These are phyloP conservation scores for Arothron firmamentum DNA, from an alignment of 2,113 vertebrate species.

Conservation along the genomic window DNA sequence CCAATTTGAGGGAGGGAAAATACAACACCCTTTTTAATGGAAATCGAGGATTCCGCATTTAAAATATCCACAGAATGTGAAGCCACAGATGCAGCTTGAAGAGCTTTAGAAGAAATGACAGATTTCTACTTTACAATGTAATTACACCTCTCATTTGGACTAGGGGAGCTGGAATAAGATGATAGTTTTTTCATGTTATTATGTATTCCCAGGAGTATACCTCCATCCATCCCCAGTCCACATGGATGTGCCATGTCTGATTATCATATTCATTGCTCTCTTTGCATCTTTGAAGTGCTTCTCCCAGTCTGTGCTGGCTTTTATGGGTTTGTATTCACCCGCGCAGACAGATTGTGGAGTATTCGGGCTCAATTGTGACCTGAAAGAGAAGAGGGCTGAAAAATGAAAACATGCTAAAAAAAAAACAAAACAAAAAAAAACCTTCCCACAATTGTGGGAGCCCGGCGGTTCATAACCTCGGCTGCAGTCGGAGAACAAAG, in stretches of 20 bases:
- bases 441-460: slow-evolving; percentile 10
- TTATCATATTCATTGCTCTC: slow-evolving; percentile 56
- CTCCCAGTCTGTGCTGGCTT: slow-evolving; percentile 19
- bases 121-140: slow-evolving; percentile 5
- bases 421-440: no score
- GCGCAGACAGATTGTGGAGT: slow-evolving; percentile 2
- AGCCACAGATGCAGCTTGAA: no score
- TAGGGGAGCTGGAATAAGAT: slow-evolving; percentile 5
- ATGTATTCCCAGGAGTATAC: slow-evolving; percentile 31
- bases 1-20: not conserved
- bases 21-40: not conserved
- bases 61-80: not conserved
- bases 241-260: slow-evolving; percentile 24
- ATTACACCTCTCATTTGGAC: slow-evolving; percentile 7
- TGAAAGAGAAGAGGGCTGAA: slow-evolving; percentile 1
- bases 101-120: no score
- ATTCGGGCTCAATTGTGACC: slow-evolving; percentile 1
- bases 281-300: slow-evolving; percentile 28
- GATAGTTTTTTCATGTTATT: slow-evolving; percentile 17
- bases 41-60: not conserved
- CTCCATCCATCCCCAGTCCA: slow-evolving; percentile 17
- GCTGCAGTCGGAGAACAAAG: slow-evolving; percentile 16
- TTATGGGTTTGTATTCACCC: slow-evolving; percentile 30
- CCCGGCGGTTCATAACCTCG: slow-evolving; percentile 43
- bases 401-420: not conserved